Percentiles rank a stretch among this genome's conserved stretches.
Evolutionary conservation across 1,140 invertebrate genomes (phyloP).

Genomic region (Eriosoma lanigerum): DNA sequence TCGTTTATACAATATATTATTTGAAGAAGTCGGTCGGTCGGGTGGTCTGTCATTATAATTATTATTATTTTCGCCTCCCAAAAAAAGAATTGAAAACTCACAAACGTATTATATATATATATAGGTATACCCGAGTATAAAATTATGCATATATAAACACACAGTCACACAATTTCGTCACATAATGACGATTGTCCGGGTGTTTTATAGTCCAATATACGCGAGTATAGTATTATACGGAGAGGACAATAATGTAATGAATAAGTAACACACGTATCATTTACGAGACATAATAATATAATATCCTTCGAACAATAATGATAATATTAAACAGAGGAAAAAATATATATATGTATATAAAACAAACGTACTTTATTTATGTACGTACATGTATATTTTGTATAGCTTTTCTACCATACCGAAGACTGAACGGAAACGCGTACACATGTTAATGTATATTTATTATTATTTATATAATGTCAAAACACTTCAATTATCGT

Average conservation of each 20-base stretch:
- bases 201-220: conserved; percentile 48
- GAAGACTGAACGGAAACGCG: conserved; percentile 48
- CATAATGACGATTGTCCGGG: conserved; percentile 50
- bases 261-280: conserved; percentile 46
- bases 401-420: background rate
- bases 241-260: conserved; percentile 43
- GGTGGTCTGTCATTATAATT: conserved; percentile 15
- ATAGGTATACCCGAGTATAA: background rate
- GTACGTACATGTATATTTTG: no score
- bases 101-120: background rate
- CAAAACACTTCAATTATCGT: conserved; percentile 46
- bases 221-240: conserved; percentile 26
- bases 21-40: conserved; percentile 18
- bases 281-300: background rate
- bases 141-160: background rate
- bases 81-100: conserved; percentile 29
- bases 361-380: no score
- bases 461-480: conserved; percentile 24
- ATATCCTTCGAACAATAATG: conserved; percentile 44
- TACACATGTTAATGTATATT: conserved; percentile 39
- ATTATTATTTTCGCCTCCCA: conserved; percentile 22
- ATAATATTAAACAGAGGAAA: conserved; percentile 35
- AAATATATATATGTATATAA: background rate
- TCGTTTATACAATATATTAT: background rate
- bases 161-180: conserved; percentile 1